Conservation (phyloP, 2,797 vertebrate species). For the Adelosebastes latens region DNA sequence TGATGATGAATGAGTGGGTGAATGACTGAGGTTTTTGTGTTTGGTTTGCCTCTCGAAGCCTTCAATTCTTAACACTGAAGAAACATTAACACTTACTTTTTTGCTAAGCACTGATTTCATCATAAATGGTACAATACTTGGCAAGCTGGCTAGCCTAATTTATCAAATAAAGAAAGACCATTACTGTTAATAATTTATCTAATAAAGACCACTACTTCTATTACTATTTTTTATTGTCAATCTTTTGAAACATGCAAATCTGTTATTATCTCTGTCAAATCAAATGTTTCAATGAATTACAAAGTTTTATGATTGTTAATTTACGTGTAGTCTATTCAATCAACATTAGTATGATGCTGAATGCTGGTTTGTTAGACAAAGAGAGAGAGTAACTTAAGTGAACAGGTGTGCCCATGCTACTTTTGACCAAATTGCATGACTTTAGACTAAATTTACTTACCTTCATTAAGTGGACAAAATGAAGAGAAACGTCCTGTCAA, state of each 20-base stretch:
- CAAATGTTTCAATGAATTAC: background rate
- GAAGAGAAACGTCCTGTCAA: background rate
- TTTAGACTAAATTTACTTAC: background rate
- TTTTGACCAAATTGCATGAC: background rate
- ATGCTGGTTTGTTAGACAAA: background rate
- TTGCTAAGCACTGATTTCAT: conserved; percentile 10
- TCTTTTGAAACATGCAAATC: background rate
- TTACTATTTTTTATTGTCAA: background rate
- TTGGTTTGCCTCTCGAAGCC: background rate
- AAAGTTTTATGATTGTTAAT: background rate
- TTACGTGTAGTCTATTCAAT: too few species aligned
- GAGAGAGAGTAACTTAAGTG: background rate
- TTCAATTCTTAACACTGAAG: conserved; percentile 34
- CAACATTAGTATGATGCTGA: background rate
- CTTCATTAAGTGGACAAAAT: background rate
- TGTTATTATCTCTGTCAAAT: background rate
- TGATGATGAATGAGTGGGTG: conserved; percentile 14
- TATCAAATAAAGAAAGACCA: conserved; percentile 22
- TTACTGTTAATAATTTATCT: conserved; percentile 41
- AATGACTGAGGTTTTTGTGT: conserved; percentile 18
- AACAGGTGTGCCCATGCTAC: background rate
- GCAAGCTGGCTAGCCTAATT: conserved; percentile 60
- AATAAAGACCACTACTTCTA: conserved; percentile 34
- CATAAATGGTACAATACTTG: conserved; percentile 14
- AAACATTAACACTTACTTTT: conserved; percentile 48